A percentile compares a stretch with the other conserved stretches of the same genome.
Conservation (phyloP, 2,888 invertebrate genomes). For the Cantharis rufa region DNA sequence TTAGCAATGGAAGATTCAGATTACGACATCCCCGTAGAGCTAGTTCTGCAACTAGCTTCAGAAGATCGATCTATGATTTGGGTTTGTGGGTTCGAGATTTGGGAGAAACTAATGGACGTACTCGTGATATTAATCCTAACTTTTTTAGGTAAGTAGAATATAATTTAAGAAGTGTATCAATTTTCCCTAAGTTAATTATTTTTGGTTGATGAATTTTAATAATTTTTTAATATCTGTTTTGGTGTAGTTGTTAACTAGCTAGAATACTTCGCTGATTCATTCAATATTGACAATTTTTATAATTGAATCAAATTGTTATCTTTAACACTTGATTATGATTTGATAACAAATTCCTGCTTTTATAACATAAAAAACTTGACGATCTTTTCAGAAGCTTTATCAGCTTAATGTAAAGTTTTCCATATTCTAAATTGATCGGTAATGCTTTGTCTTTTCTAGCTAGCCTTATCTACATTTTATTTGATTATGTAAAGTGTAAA, state of each 20-base stretch:
- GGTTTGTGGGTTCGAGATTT: constrained; percentile 76
- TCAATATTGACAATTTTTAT: background rate
- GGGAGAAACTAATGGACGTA: constrained; percentile 71
- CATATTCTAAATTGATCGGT: no score
- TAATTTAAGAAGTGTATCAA: background rate
- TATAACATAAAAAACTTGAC: background rate
- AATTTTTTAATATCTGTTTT: background rate
- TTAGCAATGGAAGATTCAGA: constrained; percentile 4
- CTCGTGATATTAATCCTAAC: constrained; percentile 73
- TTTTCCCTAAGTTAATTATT: background rate
- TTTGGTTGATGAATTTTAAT: background rate
- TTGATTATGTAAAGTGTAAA: no score
- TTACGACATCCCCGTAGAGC: constrained; percentile 32
- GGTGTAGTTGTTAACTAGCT: background rate
- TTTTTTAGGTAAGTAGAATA: constrained; percentile 69
- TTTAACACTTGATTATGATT: background rate
- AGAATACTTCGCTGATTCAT: background rate
- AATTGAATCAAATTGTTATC: background rate
- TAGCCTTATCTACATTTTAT: no score
- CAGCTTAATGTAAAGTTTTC: background rate
- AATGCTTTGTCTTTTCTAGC: no score
- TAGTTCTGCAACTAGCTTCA: constrained; percentile 56
- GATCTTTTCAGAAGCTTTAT: background rate
- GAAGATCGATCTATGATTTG: constrained; percentile 75
- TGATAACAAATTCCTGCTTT: background rate